Evolutionary conservation across 2,797 vertebrate genomes (phyloP), one percentile per base, ranked within the genome.

Genomic region (Typhlichthys subterraneus): DNA sequence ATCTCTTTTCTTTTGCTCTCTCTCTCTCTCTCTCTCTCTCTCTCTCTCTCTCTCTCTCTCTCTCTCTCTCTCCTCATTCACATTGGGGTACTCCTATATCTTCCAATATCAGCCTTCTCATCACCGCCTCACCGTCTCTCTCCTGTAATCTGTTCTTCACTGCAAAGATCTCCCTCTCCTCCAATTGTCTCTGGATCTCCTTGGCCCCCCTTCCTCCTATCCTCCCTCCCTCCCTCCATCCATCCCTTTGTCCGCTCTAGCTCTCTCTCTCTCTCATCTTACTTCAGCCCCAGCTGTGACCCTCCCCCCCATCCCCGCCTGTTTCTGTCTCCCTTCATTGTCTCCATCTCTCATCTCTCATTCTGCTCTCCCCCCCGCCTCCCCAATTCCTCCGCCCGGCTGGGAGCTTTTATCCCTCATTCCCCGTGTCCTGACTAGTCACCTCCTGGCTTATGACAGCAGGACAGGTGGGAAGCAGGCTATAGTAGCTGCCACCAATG

Each of bases 371-470:
- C 57, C 42, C 53, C 15, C 45, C 57, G 6, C 56, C 31, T 19
- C 57, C 12, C 9, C 53, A 9, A 17, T 12, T 46, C 55, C 53
- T 63, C 15, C 53, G 0, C 57, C 53, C 47, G 17, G 59, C 63
- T 66, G 70, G 73, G 61, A 67, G 72, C 79, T 80, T 73, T 71
- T 76, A 79, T 86, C 76, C 79, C 80, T 72, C 1, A 5, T 0
- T 0, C 67, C n/a, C 15, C 10, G 17, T 5, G 9, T 5, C 6
- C 10, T 17, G 15, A 52, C n/a, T 15, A 53, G 11, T 48, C 46
- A 11, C 53, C 53, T 10, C 53, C 29, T 23, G 31, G 19, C 7
- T 42, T 23, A 23, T 23, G 19, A 23, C 19, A 23, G 19, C 19
- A 23, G 19, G 19, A 23, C 19, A 23, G 19, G 19, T 23, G 19